Percentiles rank a stretch among this genome's conserved stretches.
Evolutionary conservation across 2,113 vertebrate genomes (phyloP).

Genomic region (Pavo muticus): DNA sequence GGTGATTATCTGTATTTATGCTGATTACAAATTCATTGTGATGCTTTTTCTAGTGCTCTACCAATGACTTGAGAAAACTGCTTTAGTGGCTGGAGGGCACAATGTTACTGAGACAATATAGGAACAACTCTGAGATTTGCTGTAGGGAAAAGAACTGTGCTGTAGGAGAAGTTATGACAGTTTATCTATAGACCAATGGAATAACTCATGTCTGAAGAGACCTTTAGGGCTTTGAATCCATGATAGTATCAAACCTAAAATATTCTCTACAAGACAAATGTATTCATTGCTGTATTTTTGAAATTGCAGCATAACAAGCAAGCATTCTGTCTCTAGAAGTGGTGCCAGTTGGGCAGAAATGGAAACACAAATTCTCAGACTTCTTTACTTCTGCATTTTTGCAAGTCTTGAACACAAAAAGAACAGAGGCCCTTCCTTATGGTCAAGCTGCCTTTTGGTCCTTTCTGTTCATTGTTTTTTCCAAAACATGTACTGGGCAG

Average conservation of each 20-base stretch:
- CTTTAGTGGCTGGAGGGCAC: not conserved
- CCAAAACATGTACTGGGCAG: not conserved
- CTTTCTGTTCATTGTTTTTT: not conserved
- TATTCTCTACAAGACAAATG: not conserved
- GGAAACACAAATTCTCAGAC: not conserved
- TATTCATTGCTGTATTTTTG: not conserved
- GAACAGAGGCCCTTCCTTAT: not conserved
- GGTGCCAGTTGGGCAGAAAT: not conserved
- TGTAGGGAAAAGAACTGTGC: not conserved
- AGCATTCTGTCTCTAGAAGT: not conserved
- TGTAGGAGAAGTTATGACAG: not conserved
- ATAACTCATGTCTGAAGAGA: not conserved
- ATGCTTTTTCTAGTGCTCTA: not conserved
- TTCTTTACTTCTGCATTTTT: not conserved
- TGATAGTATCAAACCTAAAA: not conserved
- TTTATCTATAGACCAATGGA: not conserved
- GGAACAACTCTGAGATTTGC: not conserved
- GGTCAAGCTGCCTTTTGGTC: not conserved
- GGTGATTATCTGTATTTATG: not conserved
- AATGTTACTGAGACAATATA: not conserved
- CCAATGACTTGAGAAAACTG: not conserved
- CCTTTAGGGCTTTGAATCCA: not conserved
- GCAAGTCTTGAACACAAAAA: not conserved
- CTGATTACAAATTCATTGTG: not conserved
- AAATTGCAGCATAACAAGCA: not conserved